These are phyloP conservation scores for Odontamblyopus rebecca DNA, from an alignment of 2,797 vertebrate species.

Conservation along the genomic window DNA sequence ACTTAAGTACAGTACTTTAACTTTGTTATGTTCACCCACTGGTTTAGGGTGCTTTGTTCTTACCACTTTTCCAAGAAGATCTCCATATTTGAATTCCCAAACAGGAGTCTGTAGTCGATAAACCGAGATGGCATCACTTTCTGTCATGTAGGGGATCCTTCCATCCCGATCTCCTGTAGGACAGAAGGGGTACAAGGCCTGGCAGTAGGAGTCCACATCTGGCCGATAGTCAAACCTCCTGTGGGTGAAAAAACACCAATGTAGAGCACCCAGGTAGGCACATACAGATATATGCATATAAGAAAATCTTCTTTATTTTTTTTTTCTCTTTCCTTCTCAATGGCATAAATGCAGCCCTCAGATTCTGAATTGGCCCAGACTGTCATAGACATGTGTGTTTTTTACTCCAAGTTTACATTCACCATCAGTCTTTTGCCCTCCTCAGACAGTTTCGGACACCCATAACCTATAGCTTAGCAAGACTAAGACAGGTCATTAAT, in stretches of 20 bases:
- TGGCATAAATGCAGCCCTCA: neutral
- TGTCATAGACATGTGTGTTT: too few relatives aligned
- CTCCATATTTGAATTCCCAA: slow-evolving; percentile 97
- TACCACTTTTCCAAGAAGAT: slow-evolving; percentile 89
- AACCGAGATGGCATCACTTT: slow-evolving; percentile 85
- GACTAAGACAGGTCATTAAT: too few relatives aligned
- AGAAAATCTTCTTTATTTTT: too few relatives aligned
- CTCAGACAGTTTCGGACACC: neutral
- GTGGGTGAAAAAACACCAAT: slow-evolving; percentile 24
- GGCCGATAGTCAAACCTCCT: slow-evolving; percentile 92
- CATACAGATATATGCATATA: neutral
- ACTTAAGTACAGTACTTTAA: too few relatives aligned
- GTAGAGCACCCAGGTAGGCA: neutral
- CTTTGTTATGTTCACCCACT: too few relatives aligned
- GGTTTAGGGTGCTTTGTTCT: slow-evolving; percentile 33
- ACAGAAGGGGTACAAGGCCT: slow-evolving; percentile 92
- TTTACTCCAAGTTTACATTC: neutral
- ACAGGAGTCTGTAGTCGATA: slow-evolving; percentile 93
- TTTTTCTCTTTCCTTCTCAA: too few relatives aligned
- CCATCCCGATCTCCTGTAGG: slow-evolving; percentile 84
- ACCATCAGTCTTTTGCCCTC: too few relatives aligned
- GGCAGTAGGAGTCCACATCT: slow-evolving; percentile 85
- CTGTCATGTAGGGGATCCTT: slow-evolving; percentile 83
- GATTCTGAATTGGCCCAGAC: too few relatives aligned
- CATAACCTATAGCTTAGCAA: neutral